These are phyloP conservation scores for Ephestia elutella DNA, from an alignment of 1,140 invertebrate species.

Conservation along the genomic window DNA sequence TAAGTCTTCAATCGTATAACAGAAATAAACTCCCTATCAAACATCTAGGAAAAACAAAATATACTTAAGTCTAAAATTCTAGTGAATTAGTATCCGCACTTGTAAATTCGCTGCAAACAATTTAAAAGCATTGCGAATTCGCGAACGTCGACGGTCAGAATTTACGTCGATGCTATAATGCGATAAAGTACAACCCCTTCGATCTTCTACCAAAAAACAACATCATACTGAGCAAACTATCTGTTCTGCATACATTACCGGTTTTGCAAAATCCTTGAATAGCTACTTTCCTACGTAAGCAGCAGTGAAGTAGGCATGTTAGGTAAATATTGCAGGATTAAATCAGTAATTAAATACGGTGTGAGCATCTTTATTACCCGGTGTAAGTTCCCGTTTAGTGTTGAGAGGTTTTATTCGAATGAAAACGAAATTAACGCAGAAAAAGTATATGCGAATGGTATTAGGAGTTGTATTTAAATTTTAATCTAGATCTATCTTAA, in stretches of 20 bases:
- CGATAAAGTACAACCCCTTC: constrained; percentile 20
- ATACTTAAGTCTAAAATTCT: neutral
- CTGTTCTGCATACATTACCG: constrained; percentile 10
- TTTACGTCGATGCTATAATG: constrained; percentile 16
- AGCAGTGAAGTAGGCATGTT: constrained; percentile 7
- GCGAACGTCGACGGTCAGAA: constrained; percentile 15
- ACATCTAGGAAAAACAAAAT: too few species aligned
- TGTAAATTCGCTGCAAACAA: constrained; percentile 5
- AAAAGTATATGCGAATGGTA: constrained; percentile 11
- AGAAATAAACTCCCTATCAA: too few species aligned
- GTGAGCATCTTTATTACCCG: constrained; percentile 30
- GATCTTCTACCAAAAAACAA: neutral
- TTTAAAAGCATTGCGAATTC: constrained; percentile 14
- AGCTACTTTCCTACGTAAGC: neutral
- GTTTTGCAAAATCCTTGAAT: neutral
- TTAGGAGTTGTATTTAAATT: neutral
- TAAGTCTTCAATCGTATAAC: too few species aligned
- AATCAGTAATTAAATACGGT: constrained; percentile 9
- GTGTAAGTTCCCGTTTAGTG: constrained; percentile 32
- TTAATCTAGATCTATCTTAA: too few species aligned
- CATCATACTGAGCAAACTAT: neutral
- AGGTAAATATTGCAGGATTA: neutral
- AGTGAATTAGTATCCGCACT: neutral
- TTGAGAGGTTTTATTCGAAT: constrained; percentile 30
- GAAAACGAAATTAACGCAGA: constrained; percentile 27